A percentile compares a stretch with the other conserved stretches of the same genome.
These are phyloP conservation scores for Cecropterus lyciades DNA, from an alignment of 1,140 invertebrate species.

Conservation along the genomic window DNA sequence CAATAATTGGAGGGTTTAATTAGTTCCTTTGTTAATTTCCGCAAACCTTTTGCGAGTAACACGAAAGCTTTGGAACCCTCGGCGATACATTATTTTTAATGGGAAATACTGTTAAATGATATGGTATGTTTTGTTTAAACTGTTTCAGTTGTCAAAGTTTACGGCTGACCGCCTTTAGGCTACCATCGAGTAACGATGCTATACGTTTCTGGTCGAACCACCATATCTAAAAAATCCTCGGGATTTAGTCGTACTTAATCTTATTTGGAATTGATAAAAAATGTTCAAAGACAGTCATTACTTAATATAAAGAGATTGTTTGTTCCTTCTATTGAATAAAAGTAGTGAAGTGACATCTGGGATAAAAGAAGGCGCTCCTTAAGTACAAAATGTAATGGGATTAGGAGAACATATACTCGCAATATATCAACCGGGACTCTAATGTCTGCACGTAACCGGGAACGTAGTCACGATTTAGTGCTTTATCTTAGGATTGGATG, in stretches of 20 bases:
- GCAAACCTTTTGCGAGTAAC: neutral
- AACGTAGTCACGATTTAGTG: conserved; percentile 2
- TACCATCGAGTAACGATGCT: no score
- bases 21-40: neutral
- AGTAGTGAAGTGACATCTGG: neutral
- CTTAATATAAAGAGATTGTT: neutral
- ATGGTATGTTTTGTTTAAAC: no score
- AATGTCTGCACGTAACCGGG: neutral
- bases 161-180: no score
- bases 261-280: neutral
- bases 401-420: neutral
- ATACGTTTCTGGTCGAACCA: no score
- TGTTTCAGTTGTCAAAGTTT: no score
- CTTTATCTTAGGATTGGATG: conserved; percentile 6
- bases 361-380: neutral
- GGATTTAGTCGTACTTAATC: no score
- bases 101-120: no score
- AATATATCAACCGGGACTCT: neutral
- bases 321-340: neutral
- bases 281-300: neutral
- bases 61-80: no score
- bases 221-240: no score
- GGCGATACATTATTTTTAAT: no score
- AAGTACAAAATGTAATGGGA: neutral
- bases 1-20: neutral